Evolutionary conservation across 2,113 vertebrate genomes (phyloP), one percentile per base, ranked within the genome.

Genomic region (Gobius niger): DNA sequence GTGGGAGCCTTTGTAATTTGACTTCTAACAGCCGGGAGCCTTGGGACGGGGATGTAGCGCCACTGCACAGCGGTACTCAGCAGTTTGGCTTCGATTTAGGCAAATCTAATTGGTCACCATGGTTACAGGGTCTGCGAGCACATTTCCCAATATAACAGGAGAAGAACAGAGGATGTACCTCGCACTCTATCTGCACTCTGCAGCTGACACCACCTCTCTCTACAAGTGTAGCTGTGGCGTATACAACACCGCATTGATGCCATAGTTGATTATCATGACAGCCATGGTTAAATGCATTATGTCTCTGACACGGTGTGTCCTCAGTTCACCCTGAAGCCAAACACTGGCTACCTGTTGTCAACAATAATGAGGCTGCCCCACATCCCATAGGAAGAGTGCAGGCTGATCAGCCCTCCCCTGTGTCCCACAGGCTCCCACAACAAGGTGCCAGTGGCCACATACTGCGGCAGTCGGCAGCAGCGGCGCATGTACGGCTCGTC

Each of bases 41-140:
- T 63, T 47, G 70, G 76, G 59, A 70, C 76, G 24, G 6, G 11
- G 66, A 71, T 54, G 65, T 44, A 9, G 56, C 59, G 69, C 56
- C 74, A 74, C 67, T n/a, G 3, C 75, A 41, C 72, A 67, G 72
- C 80, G 66, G 72, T 70, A 44, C 72, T 76, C 72, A 24, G 73
- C 79, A 49, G 52, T 77, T 67, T 76, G 75, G 63, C 78, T 83
- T 65, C 15, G n/a, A 71, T 77, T 76, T 78, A 75, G 71, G 72
- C 73, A 75, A 78, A 79, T 83, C 61, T 52, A 80, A 82, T 78
- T 47, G 84, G 81, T 90, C 74, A 1, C 88, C 78, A 84, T 87
- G 86, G 85, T 79, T 82, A 87, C 84, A 12, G 69, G 75, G 69
- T 13, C 47, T 74, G 63, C 73, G 54, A 74, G 75, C 63, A 54